A percentile compares a stretch with the other conserved stretches of the same genome.
phyloP scores from a whole-genome alignment of 2,113 vertebrate genomes.

The Oryzias javanicus region DNA sequence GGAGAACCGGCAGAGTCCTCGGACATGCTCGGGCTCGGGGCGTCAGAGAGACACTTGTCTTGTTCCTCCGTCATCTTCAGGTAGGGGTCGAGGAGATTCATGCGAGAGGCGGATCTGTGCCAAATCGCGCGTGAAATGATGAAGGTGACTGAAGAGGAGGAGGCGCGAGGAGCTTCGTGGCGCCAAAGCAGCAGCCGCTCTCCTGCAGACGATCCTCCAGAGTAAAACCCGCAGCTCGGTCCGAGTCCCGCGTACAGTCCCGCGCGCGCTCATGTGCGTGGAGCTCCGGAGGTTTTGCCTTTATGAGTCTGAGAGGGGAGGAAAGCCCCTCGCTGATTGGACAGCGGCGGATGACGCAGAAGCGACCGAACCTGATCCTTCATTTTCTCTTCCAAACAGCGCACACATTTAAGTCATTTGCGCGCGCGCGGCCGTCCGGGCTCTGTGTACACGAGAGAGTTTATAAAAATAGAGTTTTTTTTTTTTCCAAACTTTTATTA shows the following conservation, averaged over 20 bases:
- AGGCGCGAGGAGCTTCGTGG: constrained; percentile 8
- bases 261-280: constrained; percentile 66
- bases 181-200: too few species aligned
- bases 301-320: constrained; percentile 60
- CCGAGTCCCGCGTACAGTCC: constrained; percentile 59
- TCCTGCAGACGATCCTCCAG: constrained; percentile 7
- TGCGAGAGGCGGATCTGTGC: constrained; percentile 61
- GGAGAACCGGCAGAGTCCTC: constrained; percentile 94
- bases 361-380: constrained; percentile 62
- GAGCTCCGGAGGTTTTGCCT: constrained; percentile 54
- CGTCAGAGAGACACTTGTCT: constrained; percentile 94
- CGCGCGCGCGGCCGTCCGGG: constrained; percentile 12
- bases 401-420: constrained; percentile 6
- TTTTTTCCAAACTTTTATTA: background rate
- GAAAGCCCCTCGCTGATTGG: constrained; percentile 57
- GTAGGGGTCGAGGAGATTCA: constrained; percentile 99
- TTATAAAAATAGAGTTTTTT: too few species aligned
- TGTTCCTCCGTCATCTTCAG: constrained; percentile 99
- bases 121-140: constrained; percentile 60
- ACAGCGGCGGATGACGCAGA: constrained; percentile 55
- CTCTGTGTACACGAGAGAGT: background rate
- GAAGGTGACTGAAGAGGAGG: background rate
- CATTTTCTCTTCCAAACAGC: constrained; percentile 12
- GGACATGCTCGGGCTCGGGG: constrained; percentile 95
- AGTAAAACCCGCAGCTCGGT: constrained; percentile 24